These are phyloP conservation scores for Phaethon lepturus DNA, from an alignment of 2,113 vertebrate species.

Conservation along the genomic window DNA sequence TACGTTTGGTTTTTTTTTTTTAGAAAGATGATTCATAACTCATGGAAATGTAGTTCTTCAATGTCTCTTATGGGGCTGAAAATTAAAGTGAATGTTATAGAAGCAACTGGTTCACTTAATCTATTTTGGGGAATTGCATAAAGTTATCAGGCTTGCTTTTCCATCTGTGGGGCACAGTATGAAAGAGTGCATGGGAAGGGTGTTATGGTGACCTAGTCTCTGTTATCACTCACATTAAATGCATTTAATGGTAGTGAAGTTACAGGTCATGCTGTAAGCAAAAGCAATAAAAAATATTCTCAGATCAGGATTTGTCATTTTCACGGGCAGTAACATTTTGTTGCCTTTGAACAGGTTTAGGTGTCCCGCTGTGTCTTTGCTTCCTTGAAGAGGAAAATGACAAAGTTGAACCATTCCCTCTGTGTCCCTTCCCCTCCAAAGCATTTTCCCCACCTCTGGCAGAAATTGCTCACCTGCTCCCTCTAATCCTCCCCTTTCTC, in stretches of 20 bases:
- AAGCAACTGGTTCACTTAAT: not conserved
- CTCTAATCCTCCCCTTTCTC: not conserved
- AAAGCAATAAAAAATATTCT: not conserved
- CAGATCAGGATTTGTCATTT: not conserved
- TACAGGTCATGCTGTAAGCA: not conserved
- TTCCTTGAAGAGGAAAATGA: not conserved
- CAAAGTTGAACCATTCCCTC: not conserved
- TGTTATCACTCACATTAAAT: not conserved
- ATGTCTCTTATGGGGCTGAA: not conserved
- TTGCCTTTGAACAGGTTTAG: not conserved
- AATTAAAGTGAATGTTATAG: conserved; percentile 16
- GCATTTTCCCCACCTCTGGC: not conserved
- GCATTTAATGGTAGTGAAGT: not conserved
- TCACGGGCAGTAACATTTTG: not conserved
- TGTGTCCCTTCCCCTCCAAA: not conserved
- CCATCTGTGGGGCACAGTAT: not conserved
- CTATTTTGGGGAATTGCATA: not conserved
- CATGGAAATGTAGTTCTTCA: not conserved
- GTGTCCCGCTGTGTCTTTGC: not conserved
- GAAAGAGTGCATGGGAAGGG: not conserved
- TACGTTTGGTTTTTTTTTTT: not conserved
- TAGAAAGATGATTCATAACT: conserved; percentile 4
- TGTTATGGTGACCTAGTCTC: not conserved
- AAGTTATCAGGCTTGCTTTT: not conserved
- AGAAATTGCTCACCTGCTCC: not conserved